A percentile compares a stretch with the other conserved stretches of the same genome.
phyloP scores from a whole-genome alignment of 2,888 invertebrate species.

The Drosophila phalerata region DNA sequence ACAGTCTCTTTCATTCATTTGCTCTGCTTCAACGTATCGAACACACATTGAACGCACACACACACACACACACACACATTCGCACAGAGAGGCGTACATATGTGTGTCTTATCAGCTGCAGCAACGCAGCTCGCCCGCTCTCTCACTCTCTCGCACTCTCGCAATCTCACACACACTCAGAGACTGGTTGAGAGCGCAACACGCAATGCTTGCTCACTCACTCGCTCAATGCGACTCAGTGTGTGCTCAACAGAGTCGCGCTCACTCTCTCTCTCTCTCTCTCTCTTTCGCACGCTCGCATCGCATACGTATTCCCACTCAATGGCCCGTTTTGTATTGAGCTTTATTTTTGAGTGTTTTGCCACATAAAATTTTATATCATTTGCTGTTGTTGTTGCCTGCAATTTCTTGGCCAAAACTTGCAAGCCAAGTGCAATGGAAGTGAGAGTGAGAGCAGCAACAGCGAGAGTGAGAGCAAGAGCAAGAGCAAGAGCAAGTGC shows the following conservation, averaged over 20 bases:
- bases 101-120: conserved; percentile 79
- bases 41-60: conserved; percentile 73
- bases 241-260: conserved; percentile 23
- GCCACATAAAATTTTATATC: conserved; percentile 44
- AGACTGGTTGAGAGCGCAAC: conserved; percentile 42
- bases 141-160: conserved; percentile 52
- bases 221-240: conserved; percentile 23
- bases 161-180: background rate
- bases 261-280: conserved; percentile 16
- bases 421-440: conserved; percentile 53
- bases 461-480: conserved; percentile 7
- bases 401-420: conserved; percentile 65
- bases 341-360: conserved; percentile 71
- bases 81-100: conserved; percentile 36
- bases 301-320: conserved; percentile 52
- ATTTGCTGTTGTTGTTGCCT: conserved; percentile 10
- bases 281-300: background rate
- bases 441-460: conserved; percentile 16
- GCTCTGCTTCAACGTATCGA: conserved; percentile 68
- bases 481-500: conserved; percentile 12
- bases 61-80: conserved; percentile 23
- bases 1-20: conserved; percentile 72
- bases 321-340: conserved; percentile 74
- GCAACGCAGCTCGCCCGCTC: conserved; percentile 56
- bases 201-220: conserved; percentile 40